phyloP scores from a whole-genome alignment of 2,113 vertebrate genomes.

The Campylomormyrus tamandua region DNA sequence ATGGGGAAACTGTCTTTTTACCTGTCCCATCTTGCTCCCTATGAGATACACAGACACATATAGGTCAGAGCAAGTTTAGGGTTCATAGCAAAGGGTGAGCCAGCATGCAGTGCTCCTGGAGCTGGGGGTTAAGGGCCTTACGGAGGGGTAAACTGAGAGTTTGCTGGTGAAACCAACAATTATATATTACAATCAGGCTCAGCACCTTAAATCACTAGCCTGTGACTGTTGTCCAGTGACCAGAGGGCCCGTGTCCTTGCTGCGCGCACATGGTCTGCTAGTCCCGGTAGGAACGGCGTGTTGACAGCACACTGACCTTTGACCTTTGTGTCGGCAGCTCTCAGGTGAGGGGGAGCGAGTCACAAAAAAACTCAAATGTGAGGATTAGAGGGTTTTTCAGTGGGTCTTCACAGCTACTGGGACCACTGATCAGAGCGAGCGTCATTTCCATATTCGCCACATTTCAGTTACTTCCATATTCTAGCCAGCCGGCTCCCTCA shows the following conservation, averaged over 20 bases:
- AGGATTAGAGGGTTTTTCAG: neutral
- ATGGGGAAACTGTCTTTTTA: neutral
- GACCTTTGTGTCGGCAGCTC: neutral
- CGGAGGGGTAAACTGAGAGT: neutral
- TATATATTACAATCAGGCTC: neutral
- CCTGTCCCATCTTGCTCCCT: neutral
- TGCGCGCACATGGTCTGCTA: neutral
- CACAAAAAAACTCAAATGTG: neutral
- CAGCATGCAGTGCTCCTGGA: neutral
- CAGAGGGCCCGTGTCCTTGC: neutral
- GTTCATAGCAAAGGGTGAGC: neutral
- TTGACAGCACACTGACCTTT: neutral
- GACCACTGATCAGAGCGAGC: neutral
- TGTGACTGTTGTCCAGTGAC: neutral
- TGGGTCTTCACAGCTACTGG: neutral
- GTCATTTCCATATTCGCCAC: neutral
- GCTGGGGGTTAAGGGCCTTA: neutral
- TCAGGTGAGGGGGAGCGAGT: neutral
- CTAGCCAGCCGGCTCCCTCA: neutral
- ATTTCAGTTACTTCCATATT: neutral
- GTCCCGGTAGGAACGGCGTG: neutral
- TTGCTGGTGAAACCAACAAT: neutral
- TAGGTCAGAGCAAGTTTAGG: neutral
- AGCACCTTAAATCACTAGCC: neutral
- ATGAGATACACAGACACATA: neutral